phyloP scores from a whole-genome alignment of 2,797 vertebrate species.

The Gymnoscopelus braueri region DNA sequence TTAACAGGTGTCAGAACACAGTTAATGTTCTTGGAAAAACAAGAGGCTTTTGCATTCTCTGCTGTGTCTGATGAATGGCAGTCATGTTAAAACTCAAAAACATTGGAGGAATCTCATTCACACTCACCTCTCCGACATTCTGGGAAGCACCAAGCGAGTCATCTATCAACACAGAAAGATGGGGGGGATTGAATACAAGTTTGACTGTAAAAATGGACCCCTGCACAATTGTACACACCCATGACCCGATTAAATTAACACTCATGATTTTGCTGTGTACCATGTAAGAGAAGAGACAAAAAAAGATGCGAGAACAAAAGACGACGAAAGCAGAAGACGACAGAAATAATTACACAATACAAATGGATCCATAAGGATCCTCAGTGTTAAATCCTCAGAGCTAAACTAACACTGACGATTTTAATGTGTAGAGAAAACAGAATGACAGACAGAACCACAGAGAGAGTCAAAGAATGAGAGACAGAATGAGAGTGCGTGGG shows the following conservation, averaged over 20 bases:
- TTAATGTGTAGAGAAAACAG: conserved; percentile 1
- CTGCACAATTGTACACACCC: not conserved
- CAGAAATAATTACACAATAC: no score
- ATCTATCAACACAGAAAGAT: conserved; percentile 81
- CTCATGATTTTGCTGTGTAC: not conserved
- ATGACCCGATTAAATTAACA: no score
- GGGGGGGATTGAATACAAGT: conserved; percentile 14
- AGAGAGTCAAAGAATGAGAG: conserved; percentile 25
- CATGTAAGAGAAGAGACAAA: conserved; percentile 16
- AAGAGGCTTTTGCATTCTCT: no score
- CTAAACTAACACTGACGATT: no score
- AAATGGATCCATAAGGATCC: no score
- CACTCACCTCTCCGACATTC: conserved; percentile 95
- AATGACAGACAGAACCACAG: conserved; percentile 12
- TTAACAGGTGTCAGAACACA: conserved; percentile 12
- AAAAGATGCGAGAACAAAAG: conserved; percentile 46
- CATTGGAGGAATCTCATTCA: conserved; percentile 38
- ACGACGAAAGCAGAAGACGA: not conserved
- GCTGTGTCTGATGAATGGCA: conserved; percentile 41
- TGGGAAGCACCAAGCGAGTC: conserved; percentile 93
- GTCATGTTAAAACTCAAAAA: conserved; percentile 52
- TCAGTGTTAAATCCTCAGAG: no score
- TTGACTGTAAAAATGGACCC: conserved; percentile 8
- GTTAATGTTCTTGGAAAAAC: not conserved
- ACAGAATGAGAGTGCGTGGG: conserved; percentile 70